These are phyloP conservation scores for Diachrysia chrysitis DNA, from an alignment of 2,888 invertebrate species.

Conservation along the genomic window DNA sequence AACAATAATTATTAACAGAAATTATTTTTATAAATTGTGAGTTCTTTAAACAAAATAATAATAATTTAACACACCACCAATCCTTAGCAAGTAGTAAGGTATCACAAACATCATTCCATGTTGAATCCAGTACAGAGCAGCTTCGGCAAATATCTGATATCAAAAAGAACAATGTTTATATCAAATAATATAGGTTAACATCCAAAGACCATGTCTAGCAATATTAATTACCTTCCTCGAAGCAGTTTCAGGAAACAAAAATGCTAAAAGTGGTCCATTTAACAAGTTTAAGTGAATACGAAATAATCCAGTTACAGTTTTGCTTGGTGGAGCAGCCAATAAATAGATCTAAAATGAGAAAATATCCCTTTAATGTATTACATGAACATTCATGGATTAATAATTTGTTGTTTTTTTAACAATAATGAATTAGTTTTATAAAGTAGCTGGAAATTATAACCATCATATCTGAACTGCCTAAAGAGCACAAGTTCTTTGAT, in stretches of 20 bases:
- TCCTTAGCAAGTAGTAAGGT: conserved; percentile 96
- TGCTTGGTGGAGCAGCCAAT: conserved; percentile 95
- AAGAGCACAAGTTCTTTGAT: too few species aligned
- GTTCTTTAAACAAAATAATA: neutral
- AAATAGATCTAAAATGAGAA: conserved; percentile 93
- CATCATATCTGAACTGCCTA: too few species aligned
- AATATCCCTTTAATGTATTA: conserved; percentile 24
- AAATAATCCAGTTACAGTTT: conserved; percentile 94
- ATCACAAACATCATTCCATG: conserved; percentile 98
- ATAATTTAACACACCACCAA: conserved; percentile 92
- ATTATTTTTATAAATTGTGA: conserved; percentile 10
- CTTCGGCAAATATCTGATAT: conserved; percentile 96
- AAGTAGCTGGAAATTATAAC: too few species aligned
- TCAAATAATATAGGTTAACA: neutral
- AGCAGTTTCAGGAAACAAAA: conserved; percentile 98
- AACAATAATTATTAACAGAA: conserved; percentile 35
- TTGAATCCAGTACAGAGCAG: conserved; percentile 98
- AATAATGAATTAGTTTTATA: too few species aligned
- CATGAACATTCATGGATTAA: neutral
- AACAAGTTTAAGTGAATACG: conserved; percentile 97
- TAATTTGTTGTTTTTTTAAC: too few species aligned
- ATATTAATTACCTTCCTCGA: conserved; percentile 93
- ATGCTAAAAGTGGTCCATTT: conserved; percentile 97
- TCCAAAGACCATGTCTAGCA: neutral
- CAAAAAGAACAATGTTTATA: conserved; percentile 15